Percentiles rank a stretch among this genome's conserved stretches.
These are phyloP conservation scores for Thecocarcelia acutangulata DNA, from an alignment of 2,888 invertebrate genomes.

Conservation along the genomic window DNA sequence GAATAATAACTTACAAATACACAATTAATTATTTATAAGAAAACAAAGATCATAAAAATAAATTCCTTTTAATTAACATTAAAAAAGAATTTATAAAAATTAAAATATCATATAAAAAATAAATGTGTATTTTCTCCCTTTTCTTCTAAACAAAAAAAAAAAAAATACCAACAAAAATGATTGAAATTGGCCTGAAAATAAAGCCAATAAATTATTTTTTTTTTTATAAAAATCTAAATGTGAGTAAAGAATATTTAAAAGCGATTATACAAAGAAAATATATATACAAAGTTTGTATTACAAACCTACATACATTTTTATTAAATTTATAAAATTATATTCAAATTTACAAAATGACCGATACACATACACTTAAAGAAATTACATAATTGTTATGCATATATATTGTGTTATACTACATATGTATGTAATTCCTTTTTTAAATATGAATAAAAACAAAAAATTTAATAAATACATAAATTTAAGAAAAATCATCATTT, in stretches of 20 bases:
- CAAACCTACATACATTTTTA: slow-evolving; percentile 16
- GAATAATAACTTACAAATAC: slow-evolving; percentile 32
- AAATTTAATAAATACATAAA: no score
- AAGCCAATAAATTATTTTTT: slow-evolving; percentile 43
- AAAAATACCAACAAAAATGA: slow-evolving; percentile 14
- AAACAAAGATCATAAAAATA: slow-evolving; percentile 30
- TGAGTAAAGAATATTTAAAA: slow-evolving; percentile 58
- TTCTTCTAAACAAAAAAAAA: slow-evolving; percentile 32
- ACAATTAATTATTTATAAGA: neutral
- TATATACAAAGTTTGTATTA: slow-evolving; percentile 26
- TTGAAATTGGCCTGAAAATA: slow-evolving; percentile 51
- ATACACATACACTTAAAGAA: slow-evolving; percentile 20
- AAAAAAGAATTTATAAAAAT: slow-evolving; percentile 54
- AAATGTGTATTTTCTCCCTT: slow-evolving; percentile 60
- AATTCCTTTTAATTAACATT: slow-evolving; percentile 30
- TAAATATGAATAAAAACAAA: slow-evolving; percentile 8
- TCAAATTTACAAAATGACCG: slow-evolving; percentile 53
- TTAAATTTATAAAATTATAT: slow-evolving; percentile 51
- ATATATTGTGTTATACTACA: slow-evolving; percentile 60
- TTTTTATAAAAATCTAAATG: slow-evolving; percentile 71
- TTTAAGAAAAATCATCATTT: neutral
- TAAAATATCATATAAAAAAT: slow-evolving; percentile 31
- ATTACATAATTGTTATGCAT: slow-evolving; percentile 64
- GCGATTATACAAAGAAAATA: slow-evolving; percentile 43
- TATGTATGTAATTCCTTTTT: slow-evolving; percentile 67